Percentiles rank a stretch among this genome's conserved stretches.
Evolutionary conservation across 2,113 vertebrate species (phyloP).

Genomic region (Felis chaus): DNA sequence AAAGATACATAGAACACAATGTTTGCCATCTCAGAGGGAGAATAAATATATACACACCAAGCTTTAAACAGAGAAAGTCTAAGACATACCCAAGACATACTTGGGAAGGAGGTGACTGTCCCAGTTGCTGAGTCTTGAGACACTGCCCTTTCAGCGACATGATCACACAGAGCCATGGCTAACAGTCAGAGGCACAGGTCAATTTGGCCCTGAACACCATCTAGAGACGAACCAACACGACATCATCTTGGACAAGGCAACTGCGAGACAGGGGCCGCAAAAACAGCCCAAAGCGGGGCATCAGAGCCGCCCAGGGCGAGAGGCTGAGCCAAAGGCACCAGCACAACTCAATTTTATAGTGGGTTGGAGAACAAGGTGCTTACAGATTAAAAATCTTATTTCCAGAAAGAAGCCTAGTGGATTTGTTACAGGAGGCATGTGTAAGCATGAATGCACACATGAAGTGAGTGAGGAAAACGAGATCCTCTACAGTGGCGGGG

Average conservation of each 20-base stretch:
- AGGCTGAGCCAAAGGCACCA: neutral
- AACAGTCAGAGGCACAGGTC: too few relatives aligned
- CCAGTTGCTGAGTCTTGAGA: neutral
- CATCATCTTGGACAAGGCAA: neutral
- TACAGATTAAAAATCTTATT: neutral
- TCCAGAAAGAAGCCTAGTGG: neutral
- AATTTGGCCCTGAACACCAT: fast-evolving
- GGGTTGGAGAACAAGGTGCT: neutral
- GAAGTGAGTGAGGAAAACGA: neutral
- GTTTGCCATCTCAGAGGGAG: neutral
- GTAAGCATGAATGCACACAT: fast-evolving
- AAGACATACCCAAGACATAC: too few relatives aligned
- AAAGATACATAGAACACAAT: neutral
- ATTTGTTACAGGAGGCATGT: neutral
- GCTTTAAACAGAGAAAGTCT: neutral
- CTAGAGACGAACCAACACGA: fast-evolving
- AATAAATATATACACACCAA: neutral
- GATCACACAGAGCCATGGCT: neutral
- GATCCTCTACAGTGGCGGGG: neutral
- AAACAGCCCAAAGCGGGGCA: fast-evolving
- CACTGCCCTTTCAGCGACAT: neutral
- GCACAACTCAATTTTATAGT: neutral
- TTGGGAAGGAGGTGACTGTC: neutral
- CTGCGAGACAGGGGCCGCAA: neutral
- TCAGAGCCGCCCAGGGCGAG: neutral